Base-by-base conservation (phyloP, 2,888 invertebrate genomes). In the Hirtodrosophila duncani region DNA sequence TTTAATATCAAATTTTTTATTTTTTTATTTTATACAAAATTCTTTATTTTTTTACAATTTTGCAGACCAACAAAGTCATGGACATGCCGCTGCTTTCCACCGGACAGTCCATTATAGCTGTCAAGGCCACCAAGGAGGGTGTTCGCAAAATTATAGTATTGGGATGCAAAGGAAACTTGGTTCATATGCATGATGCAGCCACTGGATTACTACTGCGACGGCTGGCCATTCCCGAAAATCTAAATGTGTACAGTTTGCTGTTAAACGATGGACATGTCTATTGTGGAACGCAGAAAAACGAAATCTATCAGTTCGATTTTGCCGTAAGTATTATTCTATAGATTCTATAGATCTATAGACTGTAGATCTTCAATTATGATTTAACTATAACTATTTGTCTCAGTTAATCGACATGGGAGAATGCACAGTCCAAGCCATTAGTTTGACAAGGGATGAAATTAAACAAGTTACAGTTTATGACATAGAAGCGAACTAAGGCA, bases 241-340 rank as follows among this genome's bases (percentile, higher is more conserved):
- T 89, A 75, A 92, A 93, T 0, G 92, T 93, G 0, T 94, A 93
- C 78, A 91, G 92, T 4, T 83, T 94, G 44, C 86, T 92, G n/a
- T 89, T 91, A 63, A 89, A 91, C 67, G 89, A 91, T 23, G 91
- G 90, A 43, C 89, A 91, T 55, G 89, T 94, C n/a, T 94, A 91
- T 83, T 94, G 93, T 71, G 94, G 94, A 3, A 93, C 94, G 1
- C 92, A 91, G 74, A 90, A 89, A 61, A 90, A 91, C 59, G 90
- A 91, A 69, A 91, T 94, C 82, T 89, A 91, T 52, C 91, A 91
- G n/a, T 92, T 91, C 82, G 92, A 92, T 85, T 94, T 93, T 86
- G 88, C 90, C 67, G 94, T 94, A 79, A 90, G 91, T 90, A 11
- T 20, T 23, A 13, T 17, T 38, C 17, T 34, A 34, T 16, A 39